Base-by-base conservation (phyloP, 53 echinoderm and acorn worm genomes). In the Crossaster papposus region DNA sequence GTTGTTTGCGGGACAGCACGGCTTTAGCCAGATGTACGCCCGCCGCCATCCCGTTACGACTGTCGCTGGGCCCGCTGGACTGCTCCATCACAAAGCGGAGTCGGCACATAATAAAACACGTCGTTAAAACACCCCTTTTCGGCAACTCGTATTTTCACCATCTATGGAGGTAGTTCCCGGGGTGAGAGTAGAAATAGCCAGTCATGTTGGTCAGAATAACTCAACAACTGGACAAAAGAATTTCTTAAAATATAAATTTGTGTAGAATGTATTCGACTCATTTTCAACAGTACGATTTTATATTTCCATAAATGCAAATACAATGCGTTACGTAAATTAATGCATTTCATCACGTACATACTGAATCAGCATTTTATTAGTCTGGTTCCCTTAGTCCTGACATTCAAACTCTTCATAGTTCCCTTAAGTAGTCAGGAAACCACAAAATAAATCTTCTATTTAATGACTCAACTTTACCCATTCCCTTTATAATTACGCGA, bases 1-100 rank as follows among this genome's bases (percentile, higher is more conserved):
- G 80, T 15, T 92, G 82, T 80, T 80, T 87, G 31, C 93, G 90
- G 22, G 96, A 96, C 38, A 93, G 51, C 3, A 36, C 50, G 20
- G 87, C 87, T 63, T 87, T 87, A 13, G 87, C 87, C 36, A 87
- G 75, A 58, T 87, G 76, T 6, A 30, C 63, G 63, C 4, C n/a
- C n/a, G 54, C 76, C 4, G 58, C 77, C 35, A n/a, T 35, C 29
- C 82, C 65, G 65, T 13, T 7, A 7, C 38, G 38, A 9, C 0
- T 20, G 36, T 24, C 29, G 53, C 55, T 24, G 37, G 35, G n/a
- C 31, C 62, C 54, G 75, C 32, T 87, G 11, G 44, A 38, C 54
- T 34, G 34, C 3, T 32, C 62, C 87, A 77, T 87, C 55, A 87
- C 87, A 64, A 76, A 87, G 7, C 87, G 87, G 10, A 87, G 77